A percentile compares a stretch with the other conserved stretches of the same genome.
phyloP scores from a whole-genome alignment of 92 coral and sea anemone species.

The Pocillopora grandis region DNA sequence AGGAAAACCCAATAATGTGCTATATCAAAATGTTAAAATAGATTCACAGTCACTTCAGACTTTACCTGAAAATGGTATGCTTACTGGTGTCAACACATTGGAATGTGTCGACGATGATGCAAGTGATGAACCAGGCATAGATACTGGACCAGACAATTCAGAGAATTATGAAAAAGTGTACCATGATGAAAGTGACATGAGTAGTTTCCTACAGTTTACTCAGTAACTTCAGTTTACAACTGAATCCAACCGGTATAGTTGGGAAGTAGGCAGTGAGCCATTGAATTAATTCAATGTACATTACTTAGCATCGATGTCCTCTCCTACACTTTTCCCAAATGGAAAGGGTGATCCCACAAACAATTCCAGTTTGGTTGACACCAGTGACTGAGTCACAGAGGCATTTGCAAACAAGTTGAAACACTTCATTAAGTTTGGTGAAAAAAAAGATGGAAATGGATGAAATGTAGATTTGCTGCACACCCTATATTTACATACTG shows the following conservation, averaged over 20 bases:
- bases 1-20: constrained; percentile 54
- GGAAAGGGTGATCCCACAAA: constrained; percentile 69
- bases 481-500: constrained; percentile 56
- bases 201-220: constrained; percentile 46
- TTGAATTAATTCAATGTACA: constrained; percentile 56
- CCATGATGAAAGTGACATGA: constrained; percentile 60
- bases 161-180: constrained; percentile 58
- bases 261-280: constrained; percentile 57
- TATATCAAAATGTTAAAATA: constrained; percentile 47
- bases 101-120: constrained; percentile 32
- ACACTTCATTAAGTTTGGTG: constrained; percentile 53
- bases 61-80: constrained; percentile 48
- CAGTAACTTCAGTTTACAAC: neutral
- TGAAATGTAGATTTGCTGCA: constrained; percentile 38
- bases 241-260: constrained; percentile 14
- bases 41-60: constrained; percentile 16
- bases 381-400: constrained; percentile 30
- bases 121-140: constrained; percentile 37
- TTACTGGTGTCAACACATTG: constrained; percentile 34
- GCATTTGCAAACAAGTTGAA: constrained; percentile 48
- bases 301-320: constrained; percentile 69
- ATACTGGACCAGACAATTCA: constrained; percentile 60
- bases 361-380: constrained; percentile 28
- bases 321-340: constrained; percentile 57
- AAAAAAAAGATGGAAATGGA: constrained; percentile 41